Evolutionary conservation across 2,113 vertebrate genomes (phyloP).

Genomic region (Psephotus haematonotus): DNA sequence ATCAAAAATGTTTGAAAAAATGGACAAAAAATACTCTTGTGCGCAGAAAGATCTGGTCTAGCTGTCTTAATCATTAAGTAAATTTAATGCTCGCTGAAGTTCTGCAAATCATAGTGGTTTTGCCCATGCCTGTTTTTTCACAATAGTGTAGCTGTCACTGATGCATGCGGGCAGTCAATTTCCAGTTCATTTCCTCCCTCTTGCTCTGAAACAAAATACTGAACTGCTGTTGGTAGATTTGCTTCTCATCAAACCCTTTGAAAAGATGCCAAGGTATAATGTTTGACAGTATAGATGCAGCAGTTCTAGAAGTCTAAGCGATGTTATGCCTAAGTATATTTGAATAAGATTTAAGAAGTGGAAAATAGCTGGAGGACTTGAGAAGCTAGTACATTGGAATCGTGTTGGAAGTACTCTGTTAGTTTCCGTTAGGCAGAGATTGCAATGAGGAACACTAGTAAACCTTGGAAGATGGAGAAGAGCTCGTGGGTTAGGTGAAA

Average conservation of each 20-base stretch:
- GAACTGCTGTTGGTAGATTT: neutral
- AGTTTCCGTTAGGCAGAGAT: neutral
- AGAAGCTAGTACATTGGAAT: neutral
- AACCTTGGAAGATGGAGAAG: neutral
- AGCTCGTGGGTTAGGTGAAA: neutral
- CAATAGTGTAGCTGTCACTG: neutral
- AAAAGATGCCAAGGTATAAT: neutral
- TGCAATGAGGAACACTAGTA: neutral
- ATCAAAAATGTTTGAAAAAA: neutral
- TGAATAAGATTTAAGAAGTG: neutral
- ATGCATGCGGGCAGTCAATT: neutral
- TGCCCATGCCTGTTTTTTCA: neutral
- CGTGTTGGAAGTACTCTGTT: neutral
- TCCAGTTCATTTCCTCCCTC: neutral
- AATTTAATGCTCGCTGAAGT: neutral
- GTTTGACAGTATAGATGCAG: neutral
- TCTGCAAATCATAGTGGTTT: neutral
- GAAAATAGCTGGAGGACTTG: constrained; percentile 3
- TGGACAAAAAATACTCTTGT: neutral
- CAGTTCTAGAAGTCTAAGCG: neutral
- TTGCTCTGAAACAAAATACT: neutral
- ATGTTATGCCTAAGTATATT: neutral
- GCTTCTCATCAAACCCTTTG: neutral
- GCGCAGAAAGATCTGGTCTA: neutral
- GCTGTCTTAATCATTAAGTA: neutral